phyloP scores from a whole-genome alignment of 2,888 invertebrate species.

The Hedychridium roseum region DNA sequence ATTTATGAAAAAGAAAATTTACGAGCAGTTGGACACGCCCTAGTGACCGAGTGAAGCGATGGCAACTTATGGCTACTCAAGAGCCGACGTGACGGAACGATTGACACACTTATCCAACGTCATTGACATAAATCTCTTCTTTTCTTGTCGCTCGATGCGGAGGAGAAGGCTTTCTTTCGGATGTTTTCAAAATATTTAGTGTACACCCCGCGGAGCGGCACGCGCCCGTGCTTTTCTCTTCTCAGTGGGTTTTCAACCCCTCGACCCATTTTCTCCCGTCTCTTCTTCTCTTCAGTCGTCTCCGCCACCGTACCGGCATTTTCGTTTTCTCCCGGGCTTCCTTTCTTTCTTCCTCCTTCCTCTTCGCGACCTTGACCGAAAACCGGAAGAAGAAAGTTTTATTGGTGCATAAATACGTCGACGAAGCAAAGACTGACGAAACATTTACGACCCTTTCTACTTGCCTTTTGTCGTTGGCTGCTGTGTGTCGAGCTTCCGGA shows the following conservation, averaged over 20 bases:
- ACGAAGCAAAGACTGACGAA: slow-evolving; percentile 17
- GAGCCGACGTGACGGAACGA: too few species aligned
- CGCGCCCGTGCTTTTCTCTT: slow-evolving; percentile 32
- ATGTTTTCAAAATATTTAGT: slow-evolving; percentile 58
- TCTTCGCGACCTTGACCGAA: slow-evolving; percentile 28
- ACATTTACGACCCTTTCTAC: slow-evolving; percentile 31
- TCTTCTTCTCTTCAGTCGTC: slow-evolving; percentile 3
- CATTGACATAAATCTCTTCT: slow-evolving; percentile 35
- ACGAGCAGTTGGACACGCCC: too few species aligned
- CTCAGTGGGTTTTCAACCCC: too few species aligned
- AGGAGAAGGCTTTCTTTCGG: slow-evolving; percentile 26
- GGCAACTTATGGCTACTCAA: too few species aligned
- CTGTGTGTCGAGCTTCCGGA: slow-evolving; percentile 34
- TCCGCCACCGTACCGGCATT: too few species aligned
- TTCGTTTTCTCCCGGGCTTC: too few species aligned
- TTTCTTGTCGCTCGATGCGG: slow-evolving; percentile 25
- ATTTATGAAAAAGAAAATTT: too few species aligned
- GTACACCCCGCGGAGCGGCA: slow-evolving; percentile 38
- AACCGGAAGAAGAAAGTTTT: slow-evolving; percentile 39
- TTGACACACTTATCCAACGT: too few species aligned
- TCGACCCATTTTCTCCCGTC: slow-evolving; percentile 22
- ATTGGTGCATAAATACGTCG: slow-evolving; percentile 40
- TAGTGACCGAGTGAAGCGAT: too few species aligned
- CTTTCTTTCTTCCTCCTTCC: too few species aligned
- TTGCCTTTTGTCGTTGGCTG: slow-evolving; percentile 22